Conservation (phyloP, 2,888 invertebrate genomes). For the Synanthedon tipuliformis region DNA sequence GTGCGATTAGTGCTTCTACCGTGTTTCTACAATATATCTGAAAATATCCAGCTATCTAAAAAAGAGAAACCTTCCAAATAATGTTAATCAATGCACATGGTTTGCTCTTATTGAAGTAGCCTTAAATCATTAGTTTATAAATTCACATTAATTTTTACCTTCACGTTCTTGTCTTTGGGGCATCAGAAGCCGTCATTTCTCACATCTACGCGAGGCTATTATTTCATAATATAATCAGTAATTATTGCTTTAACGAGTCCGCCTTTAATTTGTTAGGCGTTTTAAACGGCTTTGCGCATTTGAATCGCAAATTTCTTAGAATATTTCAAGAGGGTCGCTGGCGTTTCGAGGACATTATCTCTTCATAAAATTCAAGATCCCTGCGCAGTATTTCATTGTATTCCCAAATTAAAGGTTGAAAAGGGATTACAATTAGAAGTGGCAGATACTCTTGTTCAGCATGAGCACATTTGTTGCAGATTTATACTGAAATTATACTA, state of each 20-base stretch:
- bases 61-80: no score
- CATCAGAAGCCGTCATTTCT: constrained; percentile 2
- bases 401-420: constrained; percentile 19
- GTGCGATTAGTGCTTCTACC: not conserved
- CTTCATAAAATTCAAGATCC: constrained; percentile 67
- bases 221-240: constrained; percentile 66
- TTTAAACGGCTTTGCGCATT: constrained; percentile 69
- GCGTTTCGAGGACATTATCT: constrained; percentile 66
- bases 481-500: no score
- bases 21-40: no score
- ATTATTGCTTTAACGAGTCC: constrained; percentile 67
- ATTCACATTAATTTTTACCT: no score
- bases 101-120: no score
- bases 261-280: constrained; percentile 70
- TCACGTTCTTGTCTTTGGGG: no score
- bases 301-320: constrained; percentile 70
- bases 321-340: constrained; percentile 66
- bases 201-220: constrained; percentile 23
- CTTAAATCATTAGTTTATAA: no score
- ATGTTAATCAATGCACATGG: no score
- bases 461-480: no score
- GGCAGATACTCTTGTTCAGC: not conserved
- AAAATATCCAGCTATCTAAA: no score
- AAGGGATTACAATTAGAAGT: not conserved
- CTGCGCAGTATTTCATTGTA: constrained; percentile 56